Percentiles rank a stretch among this genome's conserved stretches.
phyloP scores from a whole-genome alignment of 2,797 vertebrate species.

The Sternarchorhynchus goeldii region DNA sequence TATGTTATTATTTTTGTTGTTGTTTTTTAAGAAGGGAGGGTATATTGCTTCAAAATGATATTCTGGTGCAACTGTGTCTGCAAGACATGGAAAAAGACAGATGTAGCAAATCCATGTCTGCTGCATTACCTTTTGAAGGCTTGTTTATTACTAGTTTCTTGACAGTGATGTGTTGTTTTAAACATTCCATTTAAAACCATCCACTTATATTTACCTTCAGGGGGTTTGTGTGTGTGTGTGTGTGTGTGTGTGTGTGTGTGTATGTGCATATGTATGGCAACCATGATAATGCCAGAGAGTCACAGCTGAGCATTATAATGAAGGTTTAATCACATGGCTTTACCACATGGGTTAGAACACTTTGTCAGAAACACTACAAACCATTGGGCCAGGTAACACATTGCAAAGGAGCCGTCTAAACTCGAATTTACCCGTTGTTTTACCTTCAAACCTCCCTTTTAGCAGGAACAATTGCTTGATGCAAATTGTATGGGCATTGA shows the following conservation, averaged over 20 bases:
- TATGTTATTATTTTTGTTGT: too few relatives aligned
- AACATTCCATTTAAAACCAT: slow-evolving; percentile 9
- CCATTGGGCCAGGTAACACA: slow-evolving; percentile 71
- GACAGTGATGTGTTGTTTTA: background rate
- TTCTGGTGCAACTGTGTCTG: background rate
- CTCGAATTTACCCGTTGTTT: slow-evolving; percentile 66
- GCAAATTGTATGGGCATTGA: slow-evolving; percentile 15
- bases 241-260: slow-evolving; percentile 29
- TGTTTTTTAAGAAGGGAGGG: too few relatives aligned
- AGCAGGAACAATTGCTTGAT: background rate
- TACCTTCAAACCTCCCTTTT: slow-evolving; percentile 23
- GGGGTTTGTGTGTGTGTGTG: slow-evolving; percentile 44
- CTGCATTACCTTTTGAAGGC: background rate
- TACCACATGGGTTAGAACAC: slow-evolving; percentile 69
- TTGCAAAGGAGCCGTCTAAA: slow-evolving; percentile 65
- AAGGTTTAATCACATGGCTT: slow-evolving; percentile 70
- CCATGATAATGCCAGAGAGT: slow-evolving; percentile 58
- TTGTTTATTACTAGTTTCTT: slow-evolving; percentile 1
- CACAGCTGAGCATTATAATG: slow-evolving; percentile 75
- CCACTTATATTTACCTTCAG: background rate
- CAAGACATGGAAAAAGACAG: background rate
- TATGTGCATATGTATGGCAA: too few relatives aligned
- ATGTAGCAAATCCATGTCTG: background rate
- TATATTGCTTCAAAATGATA: background rate
- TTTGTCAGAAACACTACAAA: slow-evolving; percentile 62